Evolutionary conservation across 2,113 vertebrate species (phyloP), one percentile per base, ranked within the genome.

Genomic region (Saimiri boliviensis): DNA sequence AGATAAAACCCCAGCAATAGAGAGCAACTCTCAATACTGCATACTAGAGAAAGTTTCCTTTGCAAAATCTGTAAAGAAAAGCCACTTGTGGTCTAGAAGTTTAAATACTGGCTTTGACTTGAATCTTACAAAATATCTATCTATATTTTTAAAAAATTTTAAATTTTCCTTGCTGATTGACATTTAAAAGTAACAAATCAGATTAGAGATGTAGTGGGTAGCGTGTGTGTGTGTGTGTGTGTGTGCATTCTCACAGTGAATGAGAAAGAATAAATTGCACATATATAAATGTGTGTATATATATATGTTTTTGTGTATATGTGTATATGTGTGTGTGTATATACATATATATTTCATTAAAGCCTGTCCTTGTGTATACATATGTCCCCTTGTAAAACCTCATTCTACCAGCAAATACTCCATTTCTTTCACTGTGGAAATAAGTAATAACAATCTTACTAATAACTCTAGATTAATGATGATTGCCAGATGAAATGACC

Each of bases 401-500:
- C 76, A n/a, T 58, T 63, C 79, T 54, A 52, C 52, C 52, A 52
- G 17, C 52, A 52, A 52, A 52, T 52, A 17, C 16, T 52, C 16
- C 16, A 17, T 52, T 52, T 52, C 52, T 52, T 52, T 52, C 52
- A 52, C 52, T 52, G 52, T 52, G 52, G 16, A 52, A 52, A 52
- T 52, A 52, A 52, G 16, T 52, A 17, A 52, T 52, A 52, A 52
- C 52, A 52, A 52, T 52, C 52, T 52, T 52, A 52, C 52, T 52
- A 52, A 52, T 52, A 52, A 52, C 52, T 6, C 16, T 52, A 52
- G 16, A 52, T 52, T 52, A 52, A 52, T 52, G 17, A 52, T 52
- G 96, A 96, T 1, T 95, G 14, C 40, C 63, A 74, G 83, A 96
- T 97, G 93, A 97, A 97, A 97, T 95, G 92, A 98, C 97, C 98